Evolutionary conservation across 1,140 invertebrate species (phyloP), one percentile per base, ranked within the genome.

Genomic region (Muscidifurax raptorellus): DNA sequence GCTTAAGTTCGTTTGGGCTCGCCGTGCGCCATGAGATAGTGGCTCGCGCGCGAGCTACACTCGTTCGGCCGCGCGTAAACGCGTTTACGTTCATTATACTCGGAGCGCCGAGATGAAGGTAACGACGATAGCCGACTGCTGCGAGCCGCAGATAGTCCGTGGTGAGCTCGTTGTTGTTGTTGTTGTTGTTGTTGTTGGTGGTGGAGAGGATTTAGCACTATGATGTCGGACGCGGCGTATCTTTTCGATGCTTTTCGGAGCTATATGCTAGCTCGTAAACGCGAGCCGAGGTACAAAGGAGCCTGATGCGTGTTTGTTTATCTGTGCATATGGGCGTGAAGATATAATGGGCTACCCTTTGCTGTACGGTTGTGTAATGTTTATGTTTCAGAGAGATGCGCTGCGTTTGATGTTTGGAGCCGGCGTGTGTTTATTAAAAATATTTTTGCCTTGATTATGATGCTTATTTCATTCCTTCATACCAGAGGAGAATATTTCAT

Each of bases 61-160:
- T 76, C 78, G 83, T 85, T 80, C 27, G 40, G 1, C 25, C 67
- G 47, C 12, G 25, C 52, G n/a, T 80, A 76, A 80, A 85, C 72
- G 83, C 72, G 83, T 75, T 85, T 85, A 85, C 47, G 83, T 76
- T 80, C 83, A 76, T 85, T 75, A n/a, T n/a, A 80, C 78, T 75
- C 28, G 47, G 77, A 27, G 13, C 40, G 12, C 6, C 52, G 52
- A 59, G 52, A 59, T 59, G 52, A n/a, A 71, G 25, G 30, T n/a
- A 44, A 25, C 28, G 32, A 12, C 27, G 40, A 67, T 59, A n/a
- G 52, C 52, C 5, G 5, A 52, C 47, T 52, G 18, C 47, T 52
- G 47, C 47, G 18, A 52, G 47, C 18, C 13, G 47, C 18, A 52
- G 47, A 52, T 52, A 52, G 47, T 52, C 47, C 0, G 47, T 40